Evolutionary conservation across 2,888 invertebrate genomes (phyloP).

Genomic region (Baronia brevicornis): DNA sequence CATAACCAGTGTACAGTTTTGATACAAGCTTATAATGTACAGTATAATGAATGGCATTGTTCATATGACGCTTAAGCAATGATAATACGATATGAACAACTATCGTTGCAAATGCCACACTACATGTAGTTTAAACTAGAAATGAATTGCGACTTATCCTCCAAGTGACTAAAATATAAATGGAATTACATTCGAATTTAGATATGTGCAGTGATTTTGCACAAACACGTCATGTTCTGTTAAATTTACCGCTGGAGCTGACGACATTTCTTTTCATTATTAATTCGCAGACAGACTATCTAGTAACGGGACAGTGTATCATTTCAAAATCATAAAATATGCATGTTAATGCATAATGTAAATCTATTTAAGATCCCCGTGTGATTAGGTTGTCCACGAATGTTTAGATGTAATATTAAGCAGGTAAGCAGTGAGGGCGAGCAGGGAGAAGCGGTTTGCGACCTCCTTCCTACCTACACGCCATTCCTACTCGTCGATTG

Average conservation of each 20-base stretch:
- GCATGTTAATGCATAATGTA: too few relatives aligned
- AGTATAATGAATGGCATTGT: constrained; percentile 13
- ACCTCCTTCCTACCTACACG: constrained; percentile 27
- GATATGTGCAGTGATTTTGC: too few relatives aligned
- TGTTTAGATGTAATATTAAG: constrained; percentile 1
- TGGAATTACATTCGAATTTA: constrained; percentile 20
- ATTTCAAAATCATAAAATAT: too few relatives aligned
- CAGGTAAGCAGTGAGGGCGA: constrained; percentile 8
- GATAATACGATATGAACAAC: constrained; percentile 5
- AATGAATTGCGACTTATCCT: constrained; percentile 21
- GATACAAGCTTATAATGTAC: constrained; percentile 20
- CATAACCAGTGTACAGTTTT: constrained; percentile 31
- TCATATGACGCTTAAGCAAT: constrained; percentile 5
- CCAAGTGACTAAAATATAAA: constrained; percentile 20
- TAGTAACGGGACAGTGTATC: too few relatives aligned
- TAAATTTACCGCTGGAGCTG: too few relatives aligned
- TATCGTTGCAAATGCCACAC: constrained; percentile 3
- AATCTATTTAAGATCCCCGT: too few relatives aligned
- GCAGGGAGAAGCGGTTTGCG: constrained; percentile 27
- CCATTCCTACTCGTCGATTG: constrained; percentile 31
- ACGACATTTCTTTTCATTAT: too few relatives aligned
- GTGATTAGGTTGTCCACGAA: constrained; percentile 8
- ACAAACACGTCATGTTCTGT: too few relatives aligned
- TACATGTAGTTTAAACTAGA: too few relatives aligned
- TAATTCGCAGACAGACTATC: too few relatives aligned